phyloP scores from a whole-genome alignment of 2,888 invertebrate species.

The Eustalomyia histrio region DNA sequence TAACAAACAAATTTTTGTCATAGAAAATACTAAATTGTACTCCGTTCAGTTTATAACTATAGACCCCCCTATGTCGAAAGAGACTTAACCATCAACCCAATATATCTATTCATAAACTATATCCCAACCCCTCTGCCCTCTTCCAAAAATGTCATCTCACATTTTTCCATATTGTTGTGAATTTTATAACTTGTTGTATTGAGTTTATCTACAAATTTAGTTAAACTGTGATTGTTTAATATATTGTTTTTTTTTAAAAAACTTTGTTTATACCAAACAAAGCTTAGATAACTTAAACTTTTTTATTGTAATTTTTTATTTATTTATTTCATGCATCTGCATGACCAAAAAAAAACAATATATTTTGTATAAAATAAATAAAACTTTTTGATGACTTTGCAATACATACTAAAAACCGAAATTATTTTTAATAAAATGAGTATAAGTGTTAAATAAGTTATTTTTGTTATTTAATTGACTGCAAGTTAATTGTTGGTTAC shows the following conservation, averaged over 20 bases:
- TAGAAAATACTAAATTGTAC: conserved; percentile 15
- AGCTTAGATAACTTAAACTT: too few species aligned
- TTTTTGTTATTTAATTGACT: conserved; percentile 62
- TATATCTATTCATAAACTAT: conserved; percentile 19
- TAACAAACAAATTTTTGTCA: conserved; percentile 13
- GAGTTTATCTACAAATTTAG: too few species aligned
- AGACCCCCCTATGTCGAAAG: background rate
- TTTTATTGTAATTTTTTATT: too few species aligned
- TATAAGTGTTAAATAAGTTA: conserved; percentile 49
- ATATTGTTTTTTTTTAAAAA: too few species aligned
- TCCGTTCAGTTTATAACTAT: background rate
- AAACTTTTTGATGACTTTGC: conserved; percentile 63
- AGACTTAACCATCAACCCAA: conserved; percentile 28
- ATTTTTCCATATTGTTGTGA: too few species aligned
- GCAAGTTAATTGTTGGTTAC: conserved; percentile 52
- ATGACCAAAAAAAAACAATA: too few species aligned
- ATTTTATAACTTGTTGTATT: too few species aligned
- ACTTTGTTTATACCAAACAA: too few species aligned
- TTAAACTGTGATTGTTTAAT: too few species aligned
- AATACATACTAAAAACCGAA: conserved; percentile 11
- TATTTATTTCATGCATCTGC: too few species aligned
- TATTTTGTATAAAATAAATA: conserved; percentile 37
- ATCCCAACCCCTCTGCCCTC: too few species aligned
- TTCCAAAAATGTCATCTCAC: too few species aligned
- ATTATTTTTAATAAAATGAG: conserved; percentile 14